Base-by-base conservation (phyloP, 1,140 invertebrate genomes). In the Drosophila lowei region DNA sequence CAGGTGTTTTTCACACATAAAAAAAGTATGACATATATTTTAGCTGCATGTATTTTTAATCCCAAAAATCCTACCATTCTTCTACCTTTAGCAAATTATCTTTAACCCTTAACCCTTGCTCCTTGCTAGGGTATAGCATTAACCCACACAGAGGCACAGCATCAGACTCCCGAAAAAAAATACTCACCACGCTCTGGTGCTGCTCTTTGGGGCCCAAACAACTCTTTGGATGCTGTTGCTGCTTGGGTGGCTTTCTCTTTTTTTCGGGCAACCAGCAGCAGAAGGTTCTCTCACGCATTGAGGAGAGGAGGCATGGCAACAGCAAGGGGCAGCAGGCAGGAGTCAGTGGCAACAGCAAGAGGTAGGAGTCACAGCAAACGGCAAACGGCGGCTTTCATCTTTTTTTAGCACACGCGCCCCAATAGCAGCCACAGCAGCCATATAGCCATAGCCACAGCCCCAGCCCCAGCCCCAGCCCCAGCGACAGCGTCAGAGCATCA, bases 341-440 rank as follows among this genome's bases (percentile, higher is more conserved):
- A 55, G 44, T 50, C 54, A 52, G 48, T 54, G 41, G 54, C 41
- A 49, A 11, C 71, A 73, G 58, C 56, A 72, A 57, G 11, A 25
- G 23, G 16, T 15, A 46, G 21, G 13, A 55, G 44, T 50, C 23
- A 52, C 38, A 30, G 64, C 55, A 52, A 73, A 72, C 61, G 70
- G 64, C 70, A 72, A 77, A 71, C 53, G 65, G 61, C 77, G 85
- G 72, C 72, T 77, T 77, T 76, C 64, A 70, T 76, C 59, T 77
- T 76, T 76, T 77, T 77, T 77, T 77, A 88, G 77, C 79, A 78
- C 78, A 86, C 78, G 77, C 81, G 81, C 73, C 77, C 64, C 64
- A 77, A 60, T 79, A 85, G 59, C 66, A 47, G 71, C 48, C 28
- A 49, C 49, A 59, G 54, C 48, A 18, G 18, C 18, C 18, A 18